Conservation (phyloP, 64 coral and sea anemone species). For the Orbicella faveolata region DNA sequence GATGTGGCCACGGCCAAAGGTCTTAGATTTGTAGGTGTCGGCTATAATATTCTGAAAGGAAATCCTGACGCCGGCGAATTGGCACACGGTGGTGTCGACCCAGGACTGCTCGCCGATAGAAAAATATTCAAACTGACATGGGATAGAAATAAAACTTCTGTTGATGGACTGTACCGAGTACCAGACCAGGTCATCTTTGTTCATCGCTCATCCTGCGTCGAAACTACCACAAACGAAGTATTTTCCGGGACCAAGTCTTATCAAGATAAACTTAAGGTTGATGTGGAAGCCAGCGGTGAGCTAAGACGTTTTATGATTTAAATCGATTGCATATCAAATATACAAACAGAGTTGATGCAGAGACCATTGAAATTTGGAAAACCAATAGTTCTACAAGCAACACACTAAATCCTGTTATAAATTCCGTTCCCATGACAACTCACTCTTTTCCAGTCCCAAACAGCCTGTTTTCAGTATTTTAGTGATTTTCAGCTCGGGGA, state of each 20-base stretch:
- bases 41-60: neutral
- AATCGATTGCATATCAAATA: too few relatives aligned
- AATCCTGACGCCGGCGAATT: neutral
- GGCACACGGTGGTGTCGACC: conserved; percentile 46
- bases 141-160: conserved; percentile 6
- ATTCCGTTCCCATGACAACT: too few relatives aligned
- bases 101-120: conserved; percentile 38
- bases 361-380: too few relatives aligned
- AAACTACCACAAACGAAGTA: conserved; percentile 17
- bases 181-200: conserved; percentile 53
- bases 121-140: conserved; percentile 45
- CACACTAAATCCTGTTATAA: too few relatives aligned
- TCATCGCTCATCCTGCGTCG: conserved; percentile 15
- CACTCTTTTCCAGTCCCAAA: too few relatives aligned
- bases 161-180: conserved; percentile 23
- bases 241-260: conserved; percentile 34
- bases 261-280: conserved; percentile 36
- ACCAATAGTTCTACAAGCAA: too few relatives aligned
- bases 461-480: too few relatives aligned
- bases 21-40: neutral
- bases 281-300: conserved; percentile 36
- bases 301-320: neutral
- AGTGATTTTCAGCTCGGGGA: too few relatives aligned
- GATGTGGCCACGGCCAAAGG: neutral
- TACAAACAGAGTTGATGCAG: too few relatives aligned